These are phyloP conservation scores for Cephonodes hylas DNA, from an alignment of 2,888 invertebrate species.

Conservation along the genomic window DNA sequence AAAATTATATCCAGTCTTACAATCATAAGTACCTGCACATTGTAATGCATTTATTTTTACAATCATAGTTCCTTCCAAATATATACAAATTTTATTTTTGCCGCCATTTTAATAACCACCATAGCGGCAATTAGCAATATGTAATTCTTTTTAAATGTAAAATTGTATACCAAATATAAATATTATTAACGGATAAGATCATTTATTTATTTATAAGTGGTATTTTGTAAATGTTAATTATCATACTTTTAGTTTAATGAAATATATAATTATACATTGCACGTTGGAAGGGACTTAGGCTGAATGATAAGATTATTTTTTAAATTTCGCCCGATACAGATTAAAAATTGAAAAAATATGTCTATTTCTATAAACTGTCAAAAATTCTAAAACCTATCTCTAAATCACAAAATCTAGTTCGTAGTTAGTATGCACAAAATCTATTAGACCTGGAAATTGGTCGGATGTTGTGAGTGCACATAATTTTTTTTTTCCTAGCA, in stretches of 20 bases:
- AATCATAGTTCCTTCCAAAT: constrained; percentile 1
- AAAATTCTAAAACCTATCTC: neutral
- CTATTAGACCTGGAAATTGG: neutral
- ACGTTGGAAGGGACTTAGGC: constrained; percentile 3
- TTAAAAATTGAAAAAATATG: constrained; percentile 14
- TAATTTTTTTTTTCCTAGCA: neutral
- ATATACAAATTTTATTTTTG: neutral
- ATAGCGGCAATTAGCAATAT: neutral
- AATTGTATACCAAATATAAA: neutral
- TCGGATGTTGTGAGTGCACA: neutral
- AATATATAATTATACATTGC: no score
- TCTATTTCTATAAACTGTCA: constrained; percentile 8
- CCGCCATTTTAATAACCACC: neutral
- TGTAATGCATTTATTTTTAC: neutral
- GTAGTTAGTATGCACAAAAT: constrained; percentile 1
- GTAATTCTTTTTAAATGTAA: neutral
- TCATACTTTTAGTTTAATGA: no score
- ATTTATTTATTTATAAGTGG: neutral
- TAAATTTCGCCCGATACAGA: neutral
- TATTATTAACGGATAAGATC: neutral
- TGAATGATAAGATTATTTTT: neutral
- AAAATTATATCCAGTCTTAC: neutral
- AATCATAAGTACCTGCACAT: neutral
- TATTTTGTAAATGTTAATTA: neutral
- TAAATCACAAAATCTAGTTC: neutral